A percentile compares a stretch with the other conserved stretches of the same genome.
phyloP scores from a whole-genome alignment of 2,113 vertebrate species.

The Malurus elegans region DNA sequence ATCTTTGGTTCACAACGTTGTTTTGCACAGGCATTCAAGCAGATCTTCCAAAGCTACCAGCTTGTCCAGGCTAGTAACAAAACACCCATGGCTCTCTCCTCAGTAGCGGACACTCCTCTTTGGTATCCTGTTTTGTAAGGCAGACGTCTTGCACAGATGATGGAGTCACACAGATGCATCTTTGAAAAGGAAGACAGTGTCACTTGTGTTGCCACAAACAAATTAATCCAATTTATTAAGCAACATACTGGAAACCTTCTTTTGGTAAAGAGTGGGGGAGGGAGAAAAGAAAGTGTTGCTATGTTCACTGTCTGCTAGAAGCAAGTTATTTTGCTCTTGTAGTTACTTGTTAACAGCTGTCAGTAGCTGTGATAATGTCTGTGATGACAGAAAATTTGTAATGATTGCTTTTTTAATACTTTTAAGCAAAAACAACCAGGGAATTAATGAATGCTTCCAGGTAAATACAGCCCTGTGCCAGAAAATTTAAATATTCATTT shows the following conservation, averaged over 20 bases:
- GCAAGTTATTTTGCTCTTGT: neutral
- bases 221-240: neutral
- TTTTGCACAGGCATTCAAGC: neutral
- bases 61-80: neutral
- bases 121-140: conserved; percentile 9
- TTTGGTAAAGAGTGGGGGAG: neutral
- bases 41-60: neutral
- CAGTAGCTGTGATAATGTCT: neutral
- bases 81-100: neutral
- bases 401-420: neutral
- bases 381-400: neutral
- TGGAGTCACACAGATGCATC: conserved; percentile 64
- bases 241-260: neutral
- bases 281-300: neutral
- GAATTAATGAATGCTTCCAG: neutral
- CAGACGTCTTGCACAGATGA: neutral
- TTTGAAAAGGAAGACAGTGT: conserved; percentile 54
- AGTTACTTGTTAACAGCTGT: neutral
- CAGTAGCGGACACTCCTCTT: neutral
- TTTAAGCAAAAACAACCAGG: neutral
- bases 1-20: neutral
- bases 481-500: neutral
- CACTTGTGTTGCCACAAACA: neutral
- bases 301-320: neutral
- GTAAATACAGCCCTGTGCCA: neutral